phyloP scores from a whole-genome alignment of 2,113 vertebrate genomes.

The Cricetomys ansorgei region DNA sequence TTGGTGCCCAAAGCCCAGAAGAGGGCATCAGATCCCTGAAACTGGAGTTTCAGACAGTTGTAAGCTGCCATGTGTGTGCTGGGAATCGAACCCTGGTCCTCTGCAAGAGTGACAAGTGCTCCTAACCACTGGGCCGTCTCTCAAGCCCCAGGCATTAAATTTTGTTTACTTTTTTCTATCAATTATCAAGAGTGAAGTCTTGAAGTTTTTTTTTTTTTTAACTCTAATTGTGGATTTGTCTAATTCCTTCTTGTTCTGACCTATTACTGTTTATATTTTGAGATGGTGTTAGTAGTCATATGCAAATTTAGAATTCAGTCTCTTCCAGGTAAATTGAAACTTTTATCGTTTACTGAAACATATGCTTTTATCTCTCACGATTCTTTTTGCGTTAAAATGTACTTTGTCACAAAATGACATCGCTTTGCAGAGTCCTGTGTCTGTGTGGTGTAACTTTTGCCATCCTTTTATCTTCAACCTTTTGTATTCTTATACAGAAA shows the following conservation, averaged over 20 bases:
- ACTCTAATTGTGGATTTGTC: conserved; percentile 11
- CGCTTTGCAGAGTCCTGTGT: background rate
- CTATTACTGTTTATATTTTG: background rate
- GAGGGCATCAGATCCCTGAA: background rate
- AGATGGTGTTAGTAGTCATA: background rate
- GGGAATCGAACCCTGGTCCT: background rate
- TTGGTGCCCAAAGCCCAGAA: background rate
- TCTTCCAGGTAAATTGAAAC: conserved; percentile 44
- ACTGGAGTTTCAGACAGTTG: background rate
- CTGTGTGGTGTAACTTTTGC: background rate
- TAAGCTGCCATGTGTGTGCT: background rate
- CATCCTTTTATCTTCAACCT: conserved; percentile 21
- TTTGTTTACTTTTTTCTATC: conserved; percentile 39
- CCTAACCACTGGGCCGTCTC: background rate
- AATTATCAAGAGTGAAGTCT: background rate
- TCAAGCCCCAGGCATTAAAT: background rate
- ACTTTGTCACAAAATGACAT: background rate
- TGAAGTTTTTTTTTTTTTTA: background rate
- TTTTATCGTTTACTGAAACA: conserved; percentile 12
- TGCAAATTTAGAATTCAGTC: background rate
- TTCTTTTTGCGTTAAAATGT: background rate
- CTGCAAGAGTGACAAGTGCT: background rate
- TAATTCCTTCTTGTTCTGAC: conserved; percentile 40
- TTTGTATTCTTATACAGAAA: background rate
- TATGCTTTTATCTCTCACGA: background rate